Evolutionary conservation across 2,797 vertebrate genomes (phyloP).

Genomic region (Melanogrammus aeglefinus): DNA sequence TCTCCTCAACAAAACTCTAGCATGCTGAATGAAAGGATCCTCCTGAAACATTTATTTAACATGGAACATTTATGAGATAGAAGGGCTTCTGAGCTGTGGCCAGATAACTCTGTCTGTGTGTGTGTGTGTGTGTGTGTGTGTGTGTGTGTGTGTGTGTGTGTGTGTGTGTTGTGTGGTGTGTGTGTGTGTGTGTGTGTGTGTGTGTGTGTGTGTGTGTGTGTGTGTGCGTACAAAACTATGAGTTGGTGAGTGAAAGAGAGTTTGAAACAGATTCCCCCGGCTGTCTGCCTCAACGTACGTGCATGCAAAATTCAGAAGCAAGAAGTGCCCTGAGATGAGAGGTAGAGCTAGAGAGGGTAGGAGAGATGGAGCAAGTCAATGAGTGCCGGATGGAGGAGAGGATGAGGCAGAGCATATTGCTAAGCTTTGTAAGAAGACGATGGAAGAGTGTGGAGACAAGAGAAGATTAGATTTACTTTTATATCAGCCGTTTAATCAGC

Average conservation of each 20-base stretch:
- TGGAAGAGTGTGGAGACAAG: not conserved
- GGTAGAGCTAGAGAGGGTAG: constrained; percentile 39
- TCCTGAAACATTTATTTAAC: constrained; percentile 60
- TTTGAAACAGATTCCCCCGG: constrained; percentile 32
- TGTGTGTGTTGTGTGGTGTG: not conserved
- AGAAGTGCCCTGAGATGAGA: constrained; percentile 42
- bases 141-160: not conserved
- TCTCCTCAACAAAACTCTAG: constrained; percentile 12
- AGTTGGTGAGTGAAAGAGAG: not conserved
- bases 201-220: not conserved
- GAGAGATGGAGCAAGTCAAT: not conserved
- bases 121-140: not conserved
- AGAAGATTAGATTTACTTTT: not conserved
- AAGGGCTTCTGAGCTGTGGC: constrained; percentile 15
- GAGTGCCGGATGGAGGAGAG: constrained; percentile 5
- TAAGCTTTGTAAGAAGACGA: not conserved
- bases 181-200: not conserved
- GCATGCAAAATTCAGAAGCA: constrained; percentile 62
- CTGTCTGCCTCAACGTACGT: constrained; percentile 31
- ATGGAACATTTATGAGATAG: constrained; percentile 54
- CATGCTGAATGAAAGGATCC: constrained; percentile 35
- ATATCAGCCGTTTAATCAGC: not conserved
- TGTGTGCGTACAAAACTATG: not conserved
- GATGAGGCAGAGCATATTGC: constrained; percentile 20
- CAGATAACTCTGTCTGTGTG: not conserved